These are phyloP conservation scores for Drosophila neonasuta DNA, from an alignment of 2,888 invertebrate genomes.

Conservation along the genomic window DNA sequence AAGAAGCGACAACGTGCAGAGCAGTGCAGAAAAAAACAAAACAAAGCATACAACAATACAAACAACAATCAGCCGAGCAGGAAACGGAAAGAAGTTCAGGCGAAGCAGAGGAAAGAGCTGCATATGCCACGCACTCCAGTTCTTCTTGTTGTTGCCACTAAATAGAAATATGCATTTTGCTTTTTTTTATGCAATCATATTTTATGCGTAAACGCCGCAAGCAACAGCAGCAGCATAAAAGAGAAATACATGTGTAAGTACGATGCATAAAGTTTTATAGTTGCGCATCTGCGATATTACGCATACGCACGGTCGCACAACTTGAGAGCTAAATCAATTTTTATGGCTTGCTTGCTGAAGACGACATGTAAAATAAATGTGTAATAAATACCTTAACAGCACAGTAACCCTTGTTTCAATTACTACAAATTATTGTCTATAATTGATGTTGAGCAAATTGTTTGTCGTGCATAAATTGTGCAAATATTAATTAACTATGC, in stretches of 20 bases:
- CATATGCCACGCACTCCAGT: slow-evolving; percentile 45
- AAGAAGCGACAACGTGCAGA: slow-evolving; percentile 32
- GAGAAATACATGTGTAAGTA: slow-evolving; percentile 26
- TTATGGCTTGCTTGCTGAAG: slow-evolving; percentile 45
- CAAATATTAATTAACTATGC: slow-evolving; percentile 14
- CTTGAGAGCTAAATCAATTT: slow-evolving; percentile 65
- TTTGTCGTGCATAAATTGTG: slow-evolving; percentile 32
- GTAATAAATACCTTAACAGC: no score
- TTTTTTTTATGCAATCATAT: slow-evolving; percentile 57
- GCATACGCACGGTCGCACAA: slow-evolving; percentile 62
- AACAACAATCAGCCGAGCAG: slow-evolving; percentile 11
- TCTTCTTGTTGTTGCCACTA: slow-evolving; percentile 27
- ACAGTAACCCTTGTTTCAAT: slow-evolving; percentile 3
- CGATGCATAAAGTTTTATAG: slow-evolving; percentile 67
- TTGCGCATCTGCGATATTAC: slow-evolving; percentile 59
- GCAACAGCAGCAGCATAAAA: slow-evolving; percentile 15
- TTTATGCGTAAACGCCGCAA: slow-evolving; percentile 63
- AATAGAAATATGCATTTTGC: slow-evolving; percentile 65
- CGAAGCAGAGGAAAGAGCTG: slow-evolving; percentile 19
- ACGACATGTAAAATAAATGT: not conserved
- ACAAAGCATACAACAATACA: slow-evolving; percentile 3
- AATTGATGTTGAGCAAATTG: slow-evolving; percentile 22
- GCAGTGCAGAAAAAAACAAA: slow-evolving; percentile 7
- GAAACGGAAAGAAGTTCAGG: slow-evolving; percentile 20
- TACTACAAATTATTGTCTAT: not conserved